Percentiles rank a stretch among this genome's conserved stretches.
phyloP scores from a whole-genome alignment of 2,113 vertebrate genomes.

The Pantherophis guttatus region DNA sequence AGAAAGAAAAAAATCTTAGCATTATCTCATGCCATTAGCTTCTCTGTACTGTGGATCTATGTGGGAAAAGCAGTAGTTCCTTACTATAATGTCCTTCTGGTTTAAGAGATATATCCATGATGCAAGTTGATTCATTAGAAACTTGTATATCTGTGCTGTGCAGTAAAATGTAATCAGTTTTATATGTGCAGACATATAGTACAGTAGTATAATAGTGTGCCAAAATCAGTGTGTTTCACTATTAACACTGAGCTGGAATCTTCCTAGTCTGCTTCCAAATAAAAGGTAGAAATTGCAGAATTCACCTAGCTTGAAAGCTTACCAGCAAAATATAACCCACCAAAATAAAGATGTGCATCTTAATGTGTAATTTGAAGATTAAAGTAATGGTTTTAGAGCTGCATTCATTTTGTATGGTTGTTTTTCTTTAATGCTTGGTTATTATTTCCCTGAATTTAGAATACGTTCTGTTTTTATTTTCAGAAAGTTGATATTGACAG shows the following conservation, averaged over 20 bases:
- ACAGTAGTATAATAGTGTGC: background rate
- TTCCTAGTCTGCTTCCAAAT: constrained; percentile 53
- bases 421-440: constrained; percentile 11
- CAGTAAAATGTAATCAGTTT: background rate
- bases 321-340: constrained; percentile 20
- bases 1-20: constrained; percentile 22
- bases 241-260: constrained; percentile 49
- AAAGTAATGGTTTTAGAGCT: constrained; percentile 15
- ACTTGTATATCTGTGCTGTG: background rate
- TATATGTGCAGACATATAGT: background rate
- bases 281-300: constrained; percentile 57
- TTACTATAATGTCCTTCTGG: background rate
- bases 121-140: background rate
- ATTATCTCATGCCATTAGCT: constrained; percentile 44
- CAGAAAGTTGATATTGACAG: background rate
- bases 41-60: constrained; percentile 30
- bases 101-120: background rate
- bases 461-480: constrained; percentile 34
- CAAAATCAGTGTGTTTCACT: constrained; percentile 8
- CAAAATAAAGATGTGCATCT: constrained; percentile 1
- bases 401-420: background rate
- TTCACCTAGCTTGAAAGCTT: constrained; percentile 60
- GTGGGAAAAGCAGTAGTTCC: background rate
- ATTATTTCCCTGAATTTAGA: background rate
- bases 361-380: background rate